phyloP scores from a whole-genome alignment of 1,140 invertebrate species.

The Brachionus asplanchnoidis region DNA sequence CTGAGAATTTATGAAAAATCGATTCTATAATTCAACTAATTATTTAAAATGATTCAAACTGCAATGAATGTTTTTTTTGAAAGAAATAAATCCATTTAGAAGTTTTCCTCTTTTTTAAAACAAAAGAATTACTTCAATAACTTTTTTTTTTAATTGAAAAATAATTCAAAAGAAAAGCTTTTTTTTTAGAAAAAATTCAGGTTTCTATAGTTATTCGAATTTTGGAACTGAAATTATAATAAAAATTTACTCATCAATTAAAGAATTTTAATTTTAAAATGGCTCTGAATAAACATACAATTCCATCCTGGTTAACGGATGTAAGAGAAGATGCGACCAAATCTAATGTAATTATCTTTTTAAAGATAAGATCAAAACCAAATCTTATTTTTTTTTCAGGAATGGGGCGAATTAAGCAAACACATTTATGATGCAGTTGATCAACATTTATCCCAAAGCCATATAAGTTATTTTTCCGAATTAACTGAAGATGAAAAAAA shows the following conservation, averaged over 20 bases:
- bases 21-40: too few species aligned
- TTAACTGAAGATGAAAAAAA: slow-evolving; percentile 35
- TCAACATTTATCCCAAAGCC: slow-evolving; percentile 40
- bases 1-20: too few species aligned
- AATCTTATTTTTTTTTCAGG: neutral
- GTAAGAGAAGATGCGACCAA: slow-evolving; percentile 10
- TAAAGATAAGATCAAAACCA: neutral
- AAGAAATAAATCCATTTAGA: too few species aligned
- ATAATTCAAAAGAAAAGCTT: neutral
- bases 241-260: neutral
- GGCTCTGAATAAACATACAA: neutral
- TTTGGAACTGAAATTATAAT: neutral
- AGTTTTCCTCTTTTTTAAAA: too few species aligned
- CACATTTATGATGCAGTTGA: slow-evolving; percentile 41
- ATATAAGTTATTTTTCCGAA: slow-evolving; percentile 33
- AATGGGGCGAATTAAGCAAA: slow-evolving; percentile 22
- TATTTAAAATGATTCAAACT: too few species aligned
- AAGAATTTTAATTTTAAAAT: neutral
- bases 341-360: neutral
- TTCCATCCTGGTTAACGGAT: slow-evolving; percentile 35
- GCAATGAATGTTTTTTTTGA: too few species aligned
- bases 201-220: neutral
- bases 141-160: neutral
- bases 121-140: neutral
- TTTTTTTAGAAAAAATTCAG: neutral